Evolutionary conservation across 2,113 vertebrate species (phyloP), one percentile per base, ranked within the genome.

Genomic region (Mustela nigripes): DNA sequence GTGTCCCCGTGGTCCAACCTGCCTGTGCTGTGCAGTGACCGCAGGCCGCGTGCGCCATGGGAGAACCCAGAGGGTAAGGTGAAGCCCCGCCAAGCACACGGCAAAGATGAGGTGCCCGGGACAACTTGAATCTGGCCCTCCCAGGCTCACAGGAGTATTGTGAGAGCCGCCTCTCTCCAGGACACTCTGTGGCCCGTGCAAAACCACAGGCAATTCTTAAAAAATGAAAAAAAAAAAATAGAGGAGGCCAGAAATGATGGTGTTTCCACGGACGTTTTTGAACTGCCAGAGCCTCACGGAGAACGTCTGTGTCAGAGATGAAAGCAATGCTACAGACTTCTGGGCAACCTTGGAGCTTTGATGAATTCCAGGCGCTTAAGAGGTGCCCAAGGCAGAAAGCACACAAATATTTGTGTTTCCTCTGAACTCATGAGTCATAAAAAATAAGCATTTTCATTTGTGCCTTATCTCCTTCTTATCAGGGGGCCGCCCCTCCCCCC

Each of bases 401-500:
- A 62, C 19, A 39, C 67, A 90, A 82, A 95, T 91, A 91, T 91
- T 96, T 91, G 60, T 67, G 45, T 83, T 95, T 91, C 91, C 36
- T 62, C 53, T 84, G 81, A 78, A 50, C 22, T 67, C 48, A 36
- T 24, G 22, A 94, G 67, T 69, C 85, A 90, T 36, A 16, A 78
- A 89, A 74, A 69, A 67, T 48, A 10, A 15, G 11, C 24, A 18
- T n/a, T 22, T 58, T 67, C 31, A 31, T 74, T 48, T 76, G 33
- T 65, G 31, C 50, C 28, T 83, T 62, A n/a, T 73, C 62, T 65
- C 11, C 4, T 50, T 91, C 42, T 16, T 16, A 33, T 36, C 73
- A 62, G 53, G 15, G 10, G 5, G 6, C n/a, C 22, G 3, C 5
- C 36, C 7, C 5, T 1, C 7, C 1, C 1, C 1, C 10, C 4